Percentiles rank a stretch among this genome's conserved stretches.
These are phyloP conservation scores for Muscicapa striata DNA, from an alignment of 2,797 vertebrate genomes.

Conservation along the genomic window DNA sequence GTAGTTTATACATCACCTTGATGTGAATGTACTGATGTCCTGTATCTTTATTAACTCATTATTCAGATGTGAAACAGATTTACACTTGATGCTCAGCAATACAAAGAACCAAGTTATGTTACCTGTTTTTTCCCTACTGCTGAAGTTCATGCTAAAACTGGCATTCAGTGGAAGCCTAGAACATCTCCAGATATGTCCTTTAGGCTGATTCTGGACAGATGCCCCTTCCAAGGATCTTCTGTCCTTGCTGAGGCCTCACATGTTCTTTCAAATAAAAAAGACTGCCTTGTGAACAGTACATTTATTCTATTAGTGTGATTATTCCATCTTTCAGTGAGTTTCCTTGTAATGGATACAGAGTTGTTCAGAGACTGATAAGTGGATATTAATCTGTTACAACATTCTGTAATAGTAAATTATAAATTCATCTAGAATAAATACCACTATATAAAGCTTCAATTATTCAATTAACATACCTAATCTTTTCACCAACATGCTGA, in stretches of 20 bases:
- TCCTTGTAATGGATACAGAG: constrained; percentile 11
- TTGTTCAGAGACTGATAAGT: constrained; percentile 49
- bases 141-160: not conserved
- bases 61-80: not conserved
- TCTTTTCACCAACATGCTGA: constrained; percentile 39
- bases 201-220: not conserved
- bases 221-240: not conserved
- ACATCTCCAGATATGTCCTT: not conserved
- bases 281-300: not conserved
- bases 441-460: constrained; percentile 44
- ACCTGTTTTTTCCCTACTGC: not conserved
- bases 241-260: not conserved
- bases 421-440: constrained; percentile 61
- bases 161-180: not conserved
- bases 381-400: constrained; percentile 52
- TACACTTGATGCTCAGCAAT: not conserved
- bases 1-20: not conserved
- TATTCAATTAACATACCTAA: constrained; percentile 58
- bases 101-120: not conserved
- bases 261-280: constrained; percentile 8
- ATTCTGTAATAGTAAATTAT: constrained; percentile 47
- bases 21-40: not conserved
- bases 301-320: constrained; percentile 62
- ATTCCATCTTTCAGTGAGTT: constrained; percentile 45
- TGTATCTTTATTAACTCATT: not conserved